Percentiles rank a stretch among this genome's conserved stretches.
These are phyloP conservation scores for Heliocidaris erythrogramma DNA, from an alignment of 35 echinoderm and acorn worm genomes.

Conservation along the genomic window DNA sequence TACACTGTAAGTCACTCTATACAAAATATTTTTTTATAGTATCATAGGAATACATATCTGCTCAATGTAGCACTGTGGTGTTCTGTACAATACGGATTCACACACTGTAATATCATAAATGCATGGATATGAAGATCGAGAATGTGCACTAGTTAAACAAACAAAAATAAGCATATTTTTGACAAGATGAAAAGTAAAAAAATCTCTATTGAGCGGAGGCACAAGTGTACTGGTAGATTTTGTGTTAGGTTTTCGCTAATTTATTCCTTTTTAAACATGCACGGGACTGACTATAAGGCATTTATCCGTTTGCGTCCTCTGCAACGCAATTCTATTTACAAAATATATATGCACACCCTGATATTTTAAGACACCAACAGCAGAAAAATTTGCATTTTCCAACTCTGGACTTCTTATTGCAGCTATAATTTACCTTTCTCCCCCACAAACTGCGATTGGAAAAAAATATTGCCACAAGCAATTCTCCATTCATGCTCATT, in stretches of 20 bases:
- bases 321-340: not conserved
- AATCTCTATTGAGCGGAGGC: not conserved
- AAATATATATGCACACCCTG: not conserved
- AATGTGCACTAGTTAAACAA: not conserved
- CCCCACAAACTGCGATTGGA: not conserved
- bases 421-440: not conserved
- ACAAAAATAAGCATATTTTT: not conserved
- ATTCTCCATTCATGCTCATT: not conserved
- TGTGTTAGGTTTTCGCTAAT: not conserved
- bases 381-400: not conserved
- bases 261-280: not conserved
- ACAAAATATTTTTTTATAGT: not conserved
- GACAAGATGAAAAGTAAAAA: not conserved
- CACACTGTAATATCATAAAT: not conserved
- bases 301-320: no score
- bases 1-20: not conserved
- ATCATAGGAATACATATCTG: not conserved
- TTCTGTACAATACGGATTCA: not conserved
- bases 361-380: not conserved
- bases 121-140: not conserved
- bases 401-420: not conserved
- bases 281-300: no score
- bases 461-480: constrained; percentile 4
- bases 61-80: not conserved
- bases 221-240: not conserved